Conservation (phyloP, 2,797 vertebrate genomes). For the Gymnodraco acuticeps region DNA sequence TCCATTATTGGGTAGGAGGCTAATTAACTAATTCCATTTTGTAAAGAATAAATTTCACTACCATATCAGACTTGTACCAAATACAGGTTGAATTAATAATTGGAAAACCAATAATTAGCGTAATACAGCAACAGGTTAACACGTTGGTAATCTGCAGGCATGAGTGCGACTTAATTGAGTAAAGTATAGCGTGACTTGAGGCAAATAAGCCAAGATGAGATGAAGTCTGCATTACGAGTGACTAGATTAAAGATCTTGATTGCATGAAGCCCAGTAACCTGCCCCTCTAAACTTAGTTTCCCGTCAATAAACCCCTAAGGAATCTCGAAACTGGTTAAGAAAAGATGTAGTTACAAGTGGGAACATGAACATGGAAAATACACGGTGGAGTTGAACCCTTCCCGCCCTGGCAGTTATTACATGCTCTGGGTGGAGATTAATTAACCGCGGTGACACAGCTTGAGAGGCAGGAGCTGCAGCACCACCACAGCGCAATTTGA, state of each 20-base stretch:
- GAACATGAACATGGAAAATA: conserved; percentile 35
- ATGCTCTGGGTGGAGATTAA: conserved; percentile 50
- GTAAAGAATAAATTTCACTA: too few relatives aligned
- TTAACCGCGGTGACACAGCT: conserved; percentile 45
- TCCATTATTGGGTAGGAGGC: too few relatives aligned
- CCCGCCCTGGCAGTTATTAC: conserved; percentile 34
- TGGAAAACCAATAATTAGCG: conserved; percentile 2
- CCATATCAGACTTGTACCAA: too few relatives aligned
- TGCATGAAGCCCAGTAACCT: conserved; percentile 17
- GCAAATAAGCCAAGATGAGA: conserved; percentile 22
- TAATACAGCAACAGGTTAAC: not conserved
- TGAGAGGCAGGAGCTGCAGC: conserved; percentile 33
- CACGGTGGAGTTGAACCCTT: conserved; percentile 34
- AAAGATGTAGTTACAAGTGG: not conserved
- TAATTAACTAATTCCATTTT: too few relatives aligned
- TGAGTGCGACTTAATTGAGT: conserved; percentile 18
- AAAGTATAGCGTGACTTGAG: not conserved
- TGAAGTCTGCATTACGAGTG: conserved; percentile 33
- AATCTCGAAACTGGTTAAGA: not conserved
- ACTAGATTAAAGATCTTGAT: conserved; percentile 34
- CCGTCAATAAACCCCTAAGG: not conserved
- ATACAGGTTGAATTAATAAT: not conserved
- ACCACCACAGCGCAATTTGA: conserved; percentile 46
- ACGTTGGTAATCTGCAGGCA: not conserved
- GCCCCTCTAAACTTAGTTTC: not conserved